Conservation (phyloP, 2,888 invertebrate genomes). For the Epinotia ramella region DNA sequence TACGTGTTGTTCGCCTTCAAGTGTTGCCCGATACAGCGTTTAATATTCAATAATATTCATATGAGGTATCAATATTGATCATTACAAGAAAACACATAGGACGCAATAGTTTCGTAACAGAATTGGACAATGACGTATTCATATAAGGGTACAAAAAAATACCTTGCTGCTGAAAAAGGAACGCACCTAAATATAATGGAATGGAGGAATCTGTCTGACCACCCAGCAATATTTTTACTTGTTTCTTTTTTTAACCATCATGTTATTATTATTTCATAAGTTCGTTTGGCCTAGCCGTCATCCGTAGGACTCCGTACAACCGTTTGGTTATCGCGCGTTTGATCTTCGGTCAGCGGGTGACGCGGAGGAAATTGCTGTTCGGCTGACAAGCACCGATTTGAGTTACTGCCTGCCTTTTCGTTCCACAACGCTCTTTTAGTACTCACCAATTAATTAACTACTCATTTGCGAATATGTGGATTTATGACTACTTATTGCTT, state of each 20-base stretch:
- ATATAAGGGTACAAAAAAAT: too few species aligned
- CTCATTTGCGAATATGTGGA: slow-evolving; percentile 10
- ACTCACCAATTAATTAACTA: slow-evolving; percentile 7
- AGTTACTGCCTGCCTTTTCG: slow-evolving; percentile 13
- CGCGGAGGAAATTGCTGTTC: slow-evolving; percentile 21
- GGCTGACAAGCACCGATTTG: slow-evolving; percentile 13
- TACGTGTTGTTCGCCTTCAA: not conserved
- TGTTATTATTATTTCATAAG: not conserved
- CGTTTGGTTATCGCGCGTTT: slow-evolving; percentile 16
- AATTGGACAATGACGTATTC: too few species aligned
- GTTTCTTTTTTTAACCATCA: too few species aligned
- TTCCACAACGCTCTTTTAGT: slow-evolving; percentile 9
- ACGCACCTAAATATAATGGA: too few species aligned
- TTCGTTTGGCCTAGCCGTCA: not conserved
- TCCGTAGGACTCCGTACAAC: not conserved
- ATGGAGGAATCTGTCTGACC: too few species aligned
- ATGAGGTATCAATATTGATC: too few species aligned
- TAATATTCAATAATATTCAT: not conserved
- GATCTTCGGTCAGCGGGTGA: slow-evolving; percentile 21
- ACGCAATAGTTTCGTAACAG: too few species aligned
- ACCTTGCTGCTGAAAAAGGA: too few species aligned
- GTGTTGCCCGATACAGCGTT: not conserved
- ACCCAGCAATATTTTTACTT: too few species aligned
- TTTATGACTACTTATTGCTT: not conserved
- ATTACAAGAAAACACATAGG: too few species aligned